Base-by-base conservation (phyloP, 2,113 vertebrate genomes). In the Pseudorhombus dupliciocellatus region DNA sequence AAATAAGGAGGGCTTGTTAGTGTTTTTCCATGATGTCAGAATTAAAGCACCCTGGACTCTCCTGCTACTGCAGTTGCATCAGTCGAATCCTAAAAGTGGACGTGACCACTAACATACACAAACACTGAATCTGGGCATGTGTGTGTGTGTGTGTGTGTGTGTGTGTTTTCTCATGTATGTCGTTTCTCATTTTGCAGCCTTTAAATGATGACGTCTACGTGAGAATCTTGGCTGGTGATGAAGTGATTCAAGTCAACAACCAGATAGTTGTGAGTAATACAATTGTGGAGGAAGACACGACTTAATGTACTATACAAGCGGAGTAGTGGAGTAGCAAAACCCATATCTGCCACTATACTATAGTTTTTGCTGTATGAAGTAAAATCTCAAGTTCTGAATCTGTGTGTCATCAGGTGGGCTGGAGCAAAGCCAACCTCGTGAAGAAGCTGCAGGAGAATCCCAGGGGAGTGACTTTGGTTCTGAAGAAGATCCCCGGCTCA, bases 221-320 rank as follows among this genome's bases (percentile, higher is more conserved):
- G 15, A 91, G 81, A 60, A 86, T 98, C 79, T 88, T 96, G 66
- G 93, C 94, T 0, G 97, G 96, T 31, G 97, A 99, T 8, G 97
- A 99, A 86, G 95, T 99, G 4, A 87, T 98, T 77, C 93, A 98
- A 90, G 94, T 99, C 86, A 97, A 98, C 0, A 91, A 94, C 80
- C 96, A 97, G 85, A 95, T 96, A 12, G 97, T 99, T 95, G 97
- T 99, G 85, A 96, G 97, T 91, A 30, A 73, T 21, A 24, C 42
- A 18, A 18, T 20, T 0, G 42, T 46, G 18, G 5, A 46, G 42
- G 15, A 46, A 16, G 42, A 40, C 37, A 40, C 4, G 8, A 44
- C 40, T 31, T 7, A 44, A 5, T 44, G 15, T 5, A 5, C 16
- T 44, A 15, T 16, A 44, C 12, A 44, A 44, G 16, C 6, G 14